These are phyloP conservation scores for Eupithecia insigniata DNA, from an alignment of 2,888 invertebrate genomes.

Conservation along the genomic window DNA sequence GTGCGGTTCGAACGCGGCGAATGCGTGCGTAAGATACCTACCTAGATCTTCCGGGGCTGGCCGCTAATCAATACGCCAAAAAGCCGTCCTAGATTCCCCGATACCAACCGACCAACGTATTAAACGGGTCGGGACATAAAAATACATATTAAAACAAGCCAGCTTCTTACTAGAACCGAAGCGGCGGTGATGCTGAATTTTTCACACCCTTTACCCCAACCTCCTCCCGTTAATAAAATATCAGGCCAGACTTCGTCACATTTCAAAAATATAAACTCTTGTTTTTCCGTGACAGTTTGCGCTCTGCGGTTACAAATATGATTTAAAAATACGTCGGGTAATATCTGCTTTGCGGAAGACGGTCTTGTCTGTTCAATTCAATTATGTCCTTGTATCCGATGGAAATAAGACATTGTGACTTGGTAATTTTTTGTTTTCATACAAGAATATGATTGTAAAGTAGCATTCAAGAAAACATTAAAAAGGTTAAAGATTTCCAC, in stretches of 20 bases:
- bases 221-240: conserved; percentile 73
- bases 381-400: not conserved
- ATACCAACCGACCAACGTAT: conserved; percentile 47
- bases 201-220: conserved; percentile 63
- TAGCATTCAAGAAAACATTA: not conserved
- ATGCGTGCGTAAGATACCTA: not conserved
- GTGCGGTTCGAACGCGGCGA: not conserved
- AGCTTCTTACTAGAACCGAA: conserved; percentile 58
- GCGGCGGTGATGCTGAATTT: conserved; percentile 65
- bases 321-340: not conserved
- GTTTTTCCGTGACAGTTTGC: conserved; percentile 25
- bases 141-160: conserved; percentile 65
- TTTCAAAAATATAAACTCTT: conserved; percentile 56
- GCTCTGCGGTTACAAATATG: conserved; percentile 7
- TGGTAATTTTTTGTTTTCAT: not conserved
- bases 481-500: not conserved
- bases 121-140: conserved; percentile 56
- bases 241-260: conserved; percentile 75
- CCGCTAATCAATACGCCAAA: not conserved
- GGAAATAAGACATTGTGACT: not conserved
- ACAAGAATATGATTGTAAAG: not conserved
- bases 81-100: conserved; percentile 19
- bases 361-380: not conserved
- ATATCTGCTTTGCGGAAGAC: not conserved
- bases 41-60: not conserved